A percentile compares a stretch with the other conserved stretches of the same genome.
These are phyloP conservation scores for Lepidurus couesii DNA, from an alignment of 1,140 invertebrate genomes.

Conservation along the genomic window DNA sequence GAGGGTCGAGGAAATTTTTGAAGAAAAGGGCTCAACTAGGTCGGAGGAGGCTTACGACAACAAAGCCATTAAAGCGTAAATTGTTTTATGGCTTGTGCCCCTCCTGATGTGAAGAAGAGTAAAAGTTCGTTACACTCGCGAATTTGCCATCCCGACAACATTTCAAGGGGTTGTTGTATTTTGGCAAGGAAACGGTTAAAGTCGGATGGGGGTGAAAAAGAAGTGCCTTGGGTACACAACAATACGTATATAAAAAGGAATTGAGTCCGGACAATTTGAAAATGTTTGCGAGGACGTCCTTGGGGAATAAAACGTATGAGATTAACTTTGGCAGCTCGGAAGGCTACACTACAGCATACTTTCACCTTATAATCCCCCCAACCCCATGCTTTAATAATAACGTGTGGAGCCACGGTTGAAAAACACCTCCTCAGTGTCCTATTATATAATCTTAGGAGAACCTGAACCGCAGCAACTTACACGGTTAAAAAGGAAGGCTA, in stretches of 20 bases:
- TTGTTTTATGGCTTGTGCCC: constrained; percentile 19
- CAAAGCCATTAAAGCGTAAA: constrained; percentile 22
- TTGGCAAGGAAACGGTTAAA: too few relatives aligned
- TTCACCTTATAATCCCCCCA: background rate
- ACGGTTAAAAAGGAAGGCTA: background rate
- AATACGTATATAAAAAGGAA: too few relatives aligned
- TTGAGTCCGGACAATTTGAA: too few relatives aligned
- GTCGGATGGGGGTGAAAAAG: too few relatives aligned
- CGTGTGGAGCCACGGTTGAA: background rate
- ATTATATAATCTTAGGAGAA: constrained; percentile 8
- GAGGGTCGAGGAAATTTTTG: background rate
- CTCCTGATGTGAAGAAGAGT: background rate
- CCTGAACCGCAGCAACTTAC: constrained; percentile 17
- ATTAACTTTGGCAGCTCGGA: background rate
- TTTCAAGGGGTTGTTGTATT: too few relatives aligned
- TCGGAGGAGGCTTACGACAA: constrained; percentile 17
- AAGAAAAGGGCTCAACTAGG: constrained; percentile 17
- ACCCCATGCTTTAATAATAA: background rate
- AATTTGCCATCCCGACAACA: background rate
- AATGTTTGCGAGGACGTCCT: background rate
- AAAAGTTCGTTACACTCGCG: background rate
- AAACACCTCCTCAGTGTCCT: background rate
- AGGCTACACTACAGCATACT: background rate
- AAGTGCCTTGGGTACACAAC: too few relatives aligned
- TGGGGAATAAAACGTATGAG: background rate